Conservation (phyloP, 2,888 invertebrate genomes). For the Hirtodrosophila histrioides region DNA sequence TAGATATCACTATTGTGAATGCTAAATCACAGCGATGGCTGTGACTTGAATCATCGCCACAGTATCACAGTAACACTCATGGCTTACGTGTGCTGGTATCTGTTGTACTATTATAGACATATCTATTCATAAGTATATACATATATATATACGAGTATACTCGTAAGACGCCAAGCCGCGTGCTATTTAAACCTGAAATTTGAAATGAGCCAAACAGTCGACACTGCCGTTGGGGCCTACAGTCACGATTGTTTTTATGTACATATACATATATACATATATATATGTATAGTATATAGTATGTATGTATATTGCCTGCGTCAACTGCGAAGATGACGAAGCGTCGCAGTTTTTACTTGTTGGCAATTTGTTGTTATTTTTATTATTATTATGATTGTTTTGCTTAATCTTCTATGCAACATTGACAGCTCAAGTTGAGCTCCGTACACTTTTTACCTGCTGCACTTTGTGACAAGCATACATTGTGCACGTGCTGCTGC, state of each 20-base stretch:
- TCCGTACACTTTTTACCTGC: slow-evolving; percentile 6
- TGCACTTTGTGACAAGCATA: slow-evolving; percentile 34
- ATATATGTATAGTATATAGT: no score
- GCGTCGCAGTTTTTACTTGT: slow-evolving; percentile 42
- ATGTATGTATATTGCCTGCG: slow-evolving; percentile 18
- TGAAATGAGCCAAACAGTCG: slow-evolving; percentile 55
- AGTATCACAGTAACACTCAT: slow-evolving; percentile 10
- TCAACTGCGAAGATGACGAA: slow-evolving; percentile 59
- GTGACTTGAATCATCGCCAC: slow-evolving; percentile 5
- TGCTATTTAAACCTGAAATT: slow-evolving; percentile 68
- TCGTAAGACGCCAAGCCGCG: slow-evolving; percentile 42
- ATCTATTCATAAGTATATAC: slow-evolving; percentile 21
- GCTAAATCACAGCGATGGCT: not conserved
- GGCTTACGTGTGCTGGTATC: slow-evolving; percentile 22
- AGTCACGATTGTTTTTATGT: slow-evolving; percentile 58
- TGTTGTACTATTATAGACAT: slow-evolving; percentile 16
- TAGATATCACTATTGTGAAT: no score
- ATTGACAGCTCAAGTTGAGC: slow-evolving; percentile 19
- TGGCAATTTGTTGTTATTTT: slow-evolving; percentile 47
- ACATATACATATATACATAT: slow-evolving; percentile 8
- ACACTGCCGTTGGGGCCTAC: slow-evolving; percentile 30
- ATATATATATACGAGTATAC: no score
- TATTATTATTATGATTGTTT: slow-evolving; percentile 45
- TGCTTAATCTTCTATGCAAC: slow-evolving; percentile 43
- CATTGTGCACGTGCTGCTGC: slow-evolving; percentile 50